phyloP scores from a whole-genome alignment of 2,113 vertebrate genomes.

The Benitochromis conjunctus region DNA sequence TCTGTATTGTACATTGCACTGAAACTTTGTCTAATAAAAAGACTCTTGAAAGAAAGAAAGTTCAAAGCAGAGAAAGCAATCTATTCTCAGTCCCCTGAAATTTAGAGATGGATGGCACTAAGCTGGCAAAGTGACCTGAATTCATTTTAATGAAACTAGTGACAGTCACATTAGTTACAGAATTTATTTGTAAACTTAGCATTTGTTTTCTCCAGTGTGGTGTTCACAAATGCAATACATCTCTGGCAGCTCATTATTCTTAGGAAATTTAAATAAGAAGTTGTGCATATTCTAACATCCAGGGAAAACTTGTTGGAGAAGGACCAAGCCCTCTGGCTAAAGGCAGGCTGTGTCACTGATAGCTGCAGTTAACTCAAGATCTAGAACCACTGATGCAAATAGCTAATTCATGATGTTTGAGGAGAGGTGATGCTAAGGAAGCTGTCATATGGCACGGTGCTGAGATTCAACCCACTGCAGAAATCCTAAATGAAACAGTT shows the following conservation, averaged over 20 bases:
- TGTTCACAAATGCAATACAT: neutral
- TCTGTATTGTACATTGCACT: accelerated
- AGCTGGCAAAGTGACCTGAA: neutral
- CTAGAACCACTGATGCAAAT: too few species aligned
- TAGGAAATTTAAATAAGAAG: neutral
- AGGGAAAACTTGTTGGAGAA: neutral
- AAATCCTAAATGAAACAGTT: neutral
- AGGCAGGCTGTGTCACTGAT: too few species aligned
- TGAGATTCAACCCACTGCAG: too few species aligned
- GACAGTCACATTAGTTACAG: neutral
- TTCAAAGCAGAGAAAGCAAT: neutral
- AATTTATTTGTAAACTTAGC: neutral
- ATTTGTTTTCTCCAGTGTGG: neutral
- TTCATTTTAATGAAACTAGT: neutral
- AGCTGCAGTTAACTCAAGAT: too few species aligned
- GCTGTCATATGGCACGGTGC: too few species aligned
- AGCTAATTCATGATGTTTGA: too few species aligned
- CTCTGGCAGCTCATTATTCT: neutral
- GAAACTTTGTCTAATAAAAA: neutral
- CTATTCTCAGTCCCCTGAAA: accelerated
- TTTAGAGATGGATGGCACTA: neutral
- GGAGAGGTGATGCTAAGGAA: too few species aligned
- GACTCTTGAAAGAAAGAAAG: neutral
- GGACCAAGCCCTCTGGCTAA: neutral
- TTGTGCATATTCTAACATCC: accelerated